Evolutionary conservation across 2,888 invertebrate genomes (phyloP).

Genomic region (Sipha maydis): DNA sequence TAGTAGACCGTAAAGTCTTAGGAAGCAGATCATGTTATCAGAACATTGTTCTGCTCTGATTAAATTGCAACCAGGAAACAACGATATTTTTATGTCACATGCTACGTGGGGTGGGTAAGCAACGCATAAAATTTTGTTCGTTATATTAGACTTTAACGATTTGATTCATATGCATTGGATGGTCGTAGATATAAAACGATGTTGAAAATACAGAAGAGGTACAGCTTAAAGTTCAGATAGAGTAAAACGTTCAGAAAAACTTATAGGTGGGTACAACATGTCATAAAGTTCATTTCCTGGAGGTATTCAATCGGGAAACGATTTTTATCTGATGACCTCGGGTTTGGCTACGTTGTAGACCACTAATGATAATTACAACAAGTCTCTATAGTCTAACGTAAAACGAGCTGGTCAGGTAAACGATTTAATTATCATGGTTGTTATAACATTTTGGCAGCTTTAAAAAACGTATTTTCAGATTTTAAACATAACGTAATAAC

Average conservation of each 20-base stretch:
- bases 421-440: not conserved
- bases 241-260: constrained; percentile 69
- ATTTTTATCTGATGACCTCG: constrained; percentile 78
- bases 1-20: not conserved
- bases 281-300: constrained; percentile 88
- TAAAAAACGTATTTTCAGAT: too few relatives aligned
- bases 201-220: constrained; percentile 85
- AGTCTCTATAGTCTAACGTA: constrained; percentile 76
- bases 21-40: constrained; percentile 74
- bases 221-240: constrained; percentile 80
- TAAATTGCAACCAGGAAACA: constrained; percentile 72
- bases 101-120: constrained; percentile 74
- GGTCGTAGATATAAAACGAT: constrained; percentile 77
- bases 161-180: not conserved
- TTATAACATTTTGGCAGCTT: not conserved
- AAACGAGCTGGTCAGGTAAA: constrained; percentile 73
- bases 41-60: constrained; percentile 77
- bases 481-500: too few relatives aligned
- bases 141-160: not conserved
- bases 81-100: constrained; percentile 74
- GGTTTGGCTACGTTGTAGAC: constrained; percentile 80
- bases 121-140: not conserved
- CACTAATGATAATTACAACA: constrained; percentile 79
- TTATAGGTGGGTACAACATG: constrained; percentile 76
- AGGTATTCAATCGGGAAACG: constrained; percentile 82